Evolutionary conservation across 2,797 vertebrate genomes (phyloP), one percentile per base, ranked within the genome.

Genomic region (Kryptopterus vitreolus): DNA sequence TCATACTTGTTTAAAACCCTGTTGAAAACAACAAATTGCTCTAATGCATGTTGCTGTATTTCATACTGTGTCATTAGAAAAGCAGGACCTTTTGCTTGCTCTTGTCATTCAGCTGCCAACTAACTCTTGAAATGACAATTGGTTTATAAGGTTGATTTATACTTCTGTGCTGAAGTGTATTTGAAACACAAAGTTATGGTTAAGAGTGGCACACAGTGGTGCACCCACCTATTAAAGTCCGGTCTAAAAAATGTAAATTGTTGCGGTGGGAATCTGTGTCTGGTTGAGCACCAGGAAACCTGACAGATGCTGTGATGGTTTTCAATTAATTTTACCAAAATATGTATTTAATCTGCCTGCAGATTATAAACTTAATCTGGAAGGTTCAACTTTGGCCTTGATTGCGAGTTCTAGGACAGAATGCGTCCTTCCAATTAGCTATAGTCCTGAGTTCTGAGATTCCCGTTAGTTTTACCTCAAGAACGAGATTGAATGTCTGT

Each of bases 111-210:
- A 58, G 13, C 22, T 57, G 52, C 38, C 12, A 3, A 6, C 33
- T 58, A 13, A 11, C 31, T 57, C 3, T 16, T 57, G 12, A 57
- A 73, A 35, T 16, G 7, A 57, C 4, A 35, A n/a, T 24, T 24
- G 52, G 12, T 12, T 73, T 71, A 38, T 73, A 35, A 38, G 22
- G 22, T 22, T 73, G 53, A 31, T 57, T 72, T 55, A 38, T 53
- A 71, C 11, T 53, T 72, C 22, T 57, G 31, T 71, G 29, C 48
- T 69, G 33, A 65, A 38, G 33, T 35, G 31, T 69, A 26, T 69
- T 69, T 48, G 43, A 1, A 69, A 26, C 13, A 69, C 29, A 13
- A 15, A 1, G 50, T 53, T 31, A 18, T 53, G 29, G 1, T 18
- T 8, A 48, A 15, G 33, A 4, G 1, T 38, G 10, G 35, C 35